These are phyloP conservation scores for Cataglyphis rosenhaueri DNA, from an alignment of 2,888 invertebrate genomes.

Conservation along the genomic window DNA sequence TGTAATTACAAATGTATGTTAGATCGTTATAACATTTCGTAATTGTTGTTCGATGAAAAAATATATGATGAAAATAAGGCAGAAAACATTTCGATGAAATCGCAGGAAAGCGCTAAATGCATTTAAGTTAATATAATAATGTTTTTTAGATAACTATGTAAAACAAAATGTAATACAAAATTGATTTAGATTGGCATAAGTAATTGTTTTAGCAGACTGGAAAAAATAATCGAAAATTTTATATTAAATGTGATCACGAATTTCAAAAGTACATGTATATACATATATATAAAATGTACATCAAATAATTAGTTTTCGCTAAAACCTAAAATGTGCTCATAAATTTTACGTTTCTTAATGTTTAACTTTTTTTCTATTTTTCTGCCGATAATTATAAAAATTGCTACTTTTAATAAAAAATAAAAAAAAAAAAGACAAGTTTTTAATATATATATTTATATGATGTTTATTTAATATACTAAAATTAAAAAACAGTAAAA, in stretches of 20 bases:
- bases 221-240: conserved; percentile 20
- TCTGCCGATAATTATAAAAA: conserved; percentile 1
- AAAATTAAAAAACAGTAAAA: neutral
- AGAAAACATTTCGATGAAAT: conserved; percentile 9
- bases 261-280: neutral
- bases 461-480: conserved; percentile 34
- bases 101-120: neutral
- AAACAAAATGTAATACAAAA: conserved; percentile 2
- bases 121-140: conserved; percentile 56
- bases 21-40: conserved; percentile 64
- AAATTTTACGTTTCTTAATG: conserved; percentile 1
- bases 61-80: conserved; percentile 36
- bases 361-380: neutral
- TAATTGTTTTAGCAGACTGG: conserved; percentile 26
- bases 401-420: conserved; percentile 26
- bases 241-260: neutral
- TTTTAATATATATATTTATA: neutral
- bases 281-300: neutral
- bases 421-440: neutral
- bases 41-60: conserved; percentile 59
- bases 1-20: conserved; percentile 56
- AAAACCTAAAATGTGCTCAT: neutral
- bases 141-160: conserved; percentile 46
- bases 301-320: neutral
- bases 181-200: conserved; percentile 23